Conservation (phyloP, 1,140 invertebrate genomes). For the Cyclargus thomasi region DNA sequence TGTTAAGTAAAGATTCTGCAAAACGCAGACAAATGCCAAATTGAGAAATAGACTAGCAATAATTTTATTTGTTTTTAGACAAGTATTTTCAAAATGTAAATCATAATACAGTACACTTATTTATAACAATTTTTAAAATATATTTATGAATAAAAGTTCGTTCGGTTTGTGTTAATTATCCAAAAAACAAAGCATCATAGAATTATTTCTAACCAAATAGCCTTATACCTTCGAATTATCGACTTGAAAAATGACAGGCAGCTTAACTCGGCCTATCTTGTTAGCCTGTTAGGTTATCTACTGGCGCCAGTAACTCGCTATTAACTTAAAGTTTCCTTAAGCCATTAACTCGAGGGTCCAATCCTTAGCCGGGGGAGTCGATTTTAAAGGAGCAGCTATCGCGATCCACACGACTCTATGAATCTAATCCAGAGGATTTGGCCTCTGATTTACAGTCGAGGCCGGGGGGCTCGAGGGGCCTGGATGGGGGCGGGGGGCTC, state of each 20-base stretch:
- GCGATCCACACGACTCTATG: conserved; percentile 71
- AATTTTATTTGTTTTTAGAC: too few species aligned
- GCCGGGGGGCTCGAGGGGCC: conserved; percentile 36
- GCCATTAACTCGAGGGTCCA: conserved; percentile 55
- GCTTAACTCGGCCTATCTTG: conserved; percentile 33
- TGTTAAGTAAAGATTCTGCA: too few species aligned
- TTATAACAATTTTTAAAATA: too few species aligned
- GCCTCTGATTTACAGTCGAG: conserved; percentile 73
- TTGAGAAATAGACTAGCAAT: too few species aligned
- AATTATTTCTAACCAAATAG: too few species aligned
- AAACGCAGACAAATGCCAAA: too few species aligned
- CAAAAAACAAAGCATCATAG: too few species aligned
- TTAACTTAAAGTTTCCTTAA: conserved; percentile 56
- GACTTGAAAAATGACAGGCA: neutral
- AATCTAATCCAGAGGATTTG: conserved; percentile 75
- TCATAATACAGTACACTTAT: too few species aligned
- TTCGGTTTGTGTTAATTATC: too few species aligned
- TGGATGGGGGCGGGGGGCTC: too few species aligned
- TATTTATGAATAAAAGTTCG: too few species aligned
- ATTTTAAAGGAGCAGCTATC: conserved; percentile 70
- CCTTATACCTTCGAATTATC: conserved; percentile 1
- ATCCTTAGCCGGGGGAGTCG: conserved; percentile 53
- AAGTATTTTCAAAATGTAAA: too few species aligned
- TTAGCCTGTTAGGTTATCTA: conserved; percentile 42
- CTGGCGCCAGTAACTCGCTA: conserved; percentile 46